A percentile compares a stretch with the other conserved stretches of the same genome.
Evolutionary conservation across 1,140 invertebrate species (phyloP).

Genomic region (Cheumatopsyche charites): DNA sequence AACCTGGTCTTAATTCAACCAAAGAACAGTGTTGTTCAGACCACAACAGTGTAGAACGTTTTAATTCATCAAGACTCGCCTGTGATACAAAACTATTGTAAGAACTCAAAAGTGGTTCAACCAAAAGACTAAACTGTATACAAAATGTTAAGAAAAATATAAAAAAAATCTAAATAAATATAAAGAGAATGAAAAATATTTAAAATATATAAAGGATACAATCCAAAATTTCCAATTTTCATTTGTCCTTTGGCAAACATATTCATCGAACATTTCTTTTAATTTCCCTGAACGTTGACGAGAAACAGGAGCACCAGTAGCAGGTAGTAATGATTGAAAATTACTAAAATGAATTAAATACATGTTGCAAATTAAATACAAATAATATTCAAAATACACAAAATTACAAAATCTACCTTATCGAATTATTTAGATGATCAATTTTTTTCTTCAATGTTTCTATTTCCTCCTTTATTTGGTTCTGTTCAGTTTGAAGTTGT

Average conservation of each 20-base stretch:
- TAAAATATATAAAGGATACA: constrained; percentile 68
- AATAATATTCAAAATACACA: constrained; percentile 11
- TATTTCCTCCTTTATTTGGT: constrained; percentile 89
- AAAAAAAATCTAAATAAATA: not conserved
- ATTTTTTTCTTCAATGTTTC: constrained; percentile 85
- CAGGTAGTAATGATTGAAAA: constrained; percentile 92
- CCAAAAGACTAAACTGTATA: constrained; percentile 86
- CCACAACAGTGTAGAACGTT: constrained; percentile 90
- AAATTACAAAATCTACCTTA: constrained; percentile 68
- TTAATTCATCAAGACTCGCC: constrained; percentile 88
- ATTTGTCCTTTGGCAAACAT: constrained; percentile 83
- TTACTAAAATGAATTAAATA: constrained; percentile 67
- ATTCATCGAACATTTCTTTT: constrained; percentile 93
- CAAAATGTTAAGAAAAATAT: constrained; percentile 30
- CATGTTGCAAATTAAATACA: not conserved
- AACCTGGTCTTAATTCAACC: constrained; percentile 89
- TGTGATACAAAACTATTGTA: constrained; percentile 92
- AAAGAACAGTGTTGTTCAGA: constrained; percentile 95
- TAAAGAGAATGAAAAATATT: not conserved
- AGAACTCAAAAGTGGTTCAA: constrained; percentile 84
- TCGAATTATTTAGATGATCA: constrained; percentile 86
- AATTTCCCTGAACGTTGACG: constrained; percentile 88
- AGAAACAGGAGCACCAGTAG: constrained; percentile 92
- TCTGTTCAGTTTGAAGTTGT: constrained; percentile 84
- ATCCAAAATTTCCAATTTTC: constrained; percentile 99